phyloP scores from a whole-genome alignment of 53 echinoderm and acorn worm species.

The Patiria pectinifera region DNA sequence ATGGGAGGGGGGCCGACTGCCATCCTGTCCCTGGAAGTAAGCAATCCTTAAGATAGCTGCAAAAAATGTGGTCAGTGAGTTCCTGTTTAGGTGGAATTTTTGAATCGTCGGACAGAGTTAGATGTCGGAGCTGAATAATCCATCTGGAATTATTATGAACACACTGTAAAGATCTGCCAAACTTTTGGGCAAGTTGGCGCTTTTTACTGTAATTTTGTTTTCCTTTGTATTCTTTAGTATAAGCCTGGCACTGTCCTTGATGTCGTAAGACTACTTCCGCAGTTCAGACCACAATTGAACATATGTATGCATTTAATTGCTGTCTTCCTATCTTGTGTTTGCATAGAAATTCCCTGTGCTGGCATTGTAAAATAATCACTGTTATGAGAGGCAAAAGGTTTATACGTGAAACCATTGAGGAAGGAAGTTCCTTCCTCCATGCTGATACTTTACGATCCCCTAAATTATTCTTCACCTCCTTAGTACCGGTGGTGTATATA shows the following conservation, averaged over 20 bases:
- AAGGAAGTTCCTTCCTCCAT: no score
- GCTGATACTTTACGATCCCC: no score
- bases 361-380: neutral
- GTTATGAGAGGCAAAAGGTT: no score
- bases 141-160: neutral
- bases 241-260: neutral
- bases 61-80: neutral
- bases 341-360: neutral
- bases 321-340: neutral
- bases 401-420: no score
- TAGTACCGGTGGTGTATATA: no score
- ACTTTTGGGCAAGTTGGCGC: neutral
- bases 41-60: neutral
- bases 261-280: neutral
- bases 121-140: neutral
- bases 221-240: no score
- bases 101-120: neutral
- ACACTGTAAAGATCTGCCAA: neutral
- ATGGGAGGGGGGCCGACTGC: neutral
- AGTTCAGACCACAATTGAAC: neutral
- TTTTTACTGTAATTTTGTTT: no score
- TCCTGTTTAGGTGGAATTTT: slow-evolving; percentile 1
- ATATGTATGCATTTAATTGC: neutral
- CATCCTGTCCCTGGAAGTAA: neutral
- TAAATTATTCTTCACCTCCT: no score